Evolutionary conservation across 2,888 invertebrate species (phyloP), one percentile per base, ranked within the genome.

Genomic region (Tenodera sinensis): DNA sequence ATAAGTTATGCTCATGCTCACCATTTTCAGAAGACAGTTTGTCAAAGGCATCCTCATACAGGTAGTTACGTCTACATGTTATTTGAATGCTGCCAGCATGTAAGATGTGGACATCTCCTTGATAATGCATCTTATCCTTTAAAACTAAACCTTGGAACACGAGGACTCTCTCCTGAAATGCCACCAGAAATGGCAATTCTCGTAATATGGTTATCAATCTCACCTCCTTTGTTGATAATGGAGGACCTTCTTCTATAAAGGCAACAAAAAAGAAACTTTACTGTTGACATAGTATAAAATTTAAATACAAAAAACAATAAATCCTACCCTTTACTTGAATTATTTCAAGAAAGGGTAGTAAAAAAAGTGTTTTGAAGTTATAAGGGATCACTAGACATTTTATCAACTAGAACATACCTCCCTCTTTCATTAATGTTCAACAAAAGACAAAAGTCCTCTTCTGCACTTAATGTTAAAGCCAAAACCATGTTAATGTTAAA

Each of bases 41-140:
- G 88, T 98, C 98, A 92, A 98, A 99, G 0, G 99, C 98, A 93
- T 99, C 99, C 94, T 99, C 99, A 93, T 99, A 99, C n/a, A 99
- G 95, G 94, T 98, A 98, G 91, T 97, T 97, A 89, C 99, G 95
- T 89, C 98, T 94, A 12, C 98, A 97, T 54, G 96, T 96, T 81
- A 98, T 95, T 91, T 95, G 95, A 91, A 97, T 96, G 83, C 95
- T 95, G 0, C 97, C 97, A 0, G 97, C 97, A 91, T 96, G 96
- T 91, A 96, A 94, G 92, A 97, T 97, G 90, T 96, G 96, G 25
- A 96, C 94, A 91, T 97, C 96, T n/a, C 96, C 96, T 93, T 97
- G 97, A 91, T 96, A 95, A 25, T 96, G 96, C 87, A 95, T 93
- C 92, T 96, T 96, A 92, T 97, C 96, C 91, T 95, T 94, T 91